Base-by-base conservation (phyloP, 2,888 invertebrate genomes). In the Lucinisca nassula region DNA sequence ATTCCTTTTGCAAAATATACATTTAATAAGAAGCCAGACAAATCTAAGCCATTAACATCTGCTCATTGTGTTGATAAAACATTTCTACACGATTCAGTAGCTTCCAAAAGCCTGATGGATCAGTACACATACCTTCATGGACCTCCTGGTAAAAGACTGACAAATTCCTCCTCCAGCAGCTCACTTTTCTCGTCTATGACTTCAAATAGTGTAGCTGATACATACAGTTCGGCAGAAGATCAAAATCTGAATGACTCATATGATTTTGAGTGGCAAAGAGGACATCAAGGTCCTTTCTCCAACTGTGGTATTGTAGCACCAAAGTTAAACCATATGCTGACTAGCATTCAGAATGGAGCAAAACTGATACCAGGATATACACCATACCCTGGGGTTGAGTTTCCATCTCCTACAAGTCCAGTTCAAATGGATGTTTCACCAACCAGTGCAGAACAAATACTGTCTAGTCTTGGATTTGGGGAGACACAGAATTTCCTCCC, bases 381-480 rank as follows among this genome's bases (percentile, higher is more conserved):
- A 6, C 67, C 67, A 35, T 67, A 67, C 35, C 67, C 35, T 30
- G 67, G 67, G 21, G 35, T 30, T 12, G 67, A 67, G 32, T 67
- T 67, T 32, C 6, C 27, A 2, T 24, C 30, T 6, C 30, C 61
- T 61, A 14, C 30, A 35, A 67, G 67, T 35, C 67, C 67, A 10
- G 17, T 30, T 14, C 67, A 32, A 35, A 67, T 49, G 45, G 74
- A 74, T 10, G 1, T n/a, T 24, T 45, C 74, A 21, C 3, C 40
- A n/a, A 8, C 49, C 3, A 81, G 80, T 74, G 93, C 94, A 3
- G 94, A 95, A 74, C 86, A 93, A 6, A 84, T 95, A 32, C 88
- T 95, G 27, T 89, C 91, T 80, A 93, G 92, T 82, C 87, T 95
- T 24, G 95, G 95, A 0, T 95, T 95, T 83, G 92, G 90, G 3